These are phyloP conservation scores for Ophion ellenae DNA, from an alignment of 2,888 invertebrate species.

Conservation along the genomic window DNA sequence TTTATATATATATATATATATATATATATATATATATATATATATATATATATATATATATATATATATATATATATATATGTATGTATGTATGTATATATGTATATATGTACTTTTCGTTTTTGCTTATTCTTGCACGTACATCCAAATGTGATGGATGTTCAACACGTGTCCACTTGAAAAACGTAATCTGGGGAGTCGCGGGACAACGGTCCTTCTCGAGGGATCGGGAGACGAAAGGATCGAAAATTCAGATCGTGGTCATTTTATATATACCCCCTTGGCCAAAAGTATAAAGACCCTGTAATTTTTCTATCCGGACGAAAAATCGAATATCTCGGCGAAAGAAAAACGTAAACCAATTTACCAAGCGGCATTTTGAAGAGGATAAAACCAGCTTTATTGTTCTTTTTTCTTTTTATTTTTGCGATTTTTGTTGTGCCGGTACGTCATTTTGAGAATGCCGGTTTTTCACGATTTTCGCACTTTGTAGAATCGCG, in stretches of 20 bases:
- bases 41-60: neutral
- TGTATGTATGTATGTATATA: neutral
- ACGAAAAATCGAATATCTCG: no score
- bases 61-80: neutral
- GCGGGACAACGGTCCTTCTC: neutral
- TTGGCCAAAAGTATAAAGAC: no score
- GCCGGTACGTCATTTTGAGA: no score
- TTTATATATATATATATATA: neutral
- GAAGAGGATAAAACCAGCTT: no score
- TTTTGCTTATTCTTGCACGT: neutral
- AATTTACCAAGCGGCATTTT: no score
- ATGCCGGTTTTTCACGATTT: no score
- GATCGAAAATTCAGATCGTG: conserved; percentile 25
- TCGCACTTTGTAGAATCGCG: no score
- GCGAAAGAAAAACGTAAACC: neutral
- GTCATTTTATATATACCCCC: neutral
- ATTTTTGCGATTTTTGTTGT: no score
- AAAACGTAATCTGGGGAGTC: conserved; percentile 12
- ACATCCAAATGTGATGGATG: conserved; percentile 1
- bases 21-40: neutral
- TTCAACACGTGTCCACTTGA: conserved; percentile 25
- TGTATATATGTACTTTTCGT: no score
- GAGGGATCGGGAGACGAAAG: conserved; percentile 9
- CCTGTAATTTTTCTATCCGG: no score
- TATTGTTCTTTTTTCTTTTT: no score